phyloP scores from a whole-genome alignment of 1,140 invertebrate genomes.

The Hetaerina americana region DNA sequence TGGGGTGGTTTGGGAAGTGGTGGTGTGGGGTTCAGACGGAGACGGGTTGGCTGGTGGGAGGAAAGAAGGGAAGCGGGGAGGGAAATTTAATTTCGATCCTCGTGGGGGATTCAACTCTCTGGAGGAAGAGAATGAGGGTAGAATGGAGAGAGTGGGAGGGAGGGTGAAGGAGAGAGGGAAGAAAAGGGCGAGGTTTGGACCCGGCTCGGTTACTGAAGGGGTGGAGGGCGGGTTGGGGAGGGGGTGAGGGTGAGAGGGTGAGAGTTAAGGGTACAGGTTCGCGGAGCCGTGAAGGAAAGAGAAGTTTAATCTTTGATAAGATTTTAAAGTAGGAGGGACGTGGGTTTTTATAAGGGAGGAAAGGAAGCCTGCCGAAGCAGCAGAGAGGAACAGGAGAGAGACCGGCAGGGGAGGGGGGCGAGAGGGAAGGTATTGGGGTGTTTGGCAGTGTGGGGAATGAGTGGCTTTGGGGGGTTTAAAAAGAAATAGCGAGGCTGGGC shows the following conservation, averaged over 20 bases:
- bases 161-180: not conserved
- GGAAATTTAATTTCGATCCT: constrained; percentile 44
- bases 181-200: not conserved
- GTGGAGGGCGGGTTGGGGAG: no score
- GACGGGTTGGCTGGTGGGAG: not conserved
- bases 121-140: not conserved
- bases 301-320: constrained; percentile 46
- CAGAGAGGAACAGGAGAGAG: constrained; percentile 10
- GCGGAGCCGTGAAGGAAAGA: constrained; percentile 20
- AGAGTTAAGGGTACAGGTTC: no score
- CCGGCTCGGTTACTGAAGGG: no score
- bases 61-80: constrained; percentile 6
- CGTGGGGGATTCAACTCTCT: constrained; percentile 34
- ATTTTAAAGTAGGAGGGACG: constrained; percentile 38
- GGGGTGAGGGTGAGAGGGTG: no score
- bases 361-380: constrained; percentile 6
- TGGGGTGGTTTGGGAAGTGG: no score
- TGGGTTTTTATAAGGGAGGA: constrained; percentile 15
- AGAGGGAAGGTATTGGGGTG: no score
- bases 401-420: constrained; percentile 9
- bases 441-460: no score
- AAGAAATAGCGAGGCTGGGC: not conserved
- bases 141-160: not conserved
- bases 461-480: not conserved
- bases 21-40: no score